Evolutionary conservation across 2,797 vertebrate species (phyloP), one percentile per base, ranked within the genome.

Genomic region (Halcyon smyrnensis): DNA sequence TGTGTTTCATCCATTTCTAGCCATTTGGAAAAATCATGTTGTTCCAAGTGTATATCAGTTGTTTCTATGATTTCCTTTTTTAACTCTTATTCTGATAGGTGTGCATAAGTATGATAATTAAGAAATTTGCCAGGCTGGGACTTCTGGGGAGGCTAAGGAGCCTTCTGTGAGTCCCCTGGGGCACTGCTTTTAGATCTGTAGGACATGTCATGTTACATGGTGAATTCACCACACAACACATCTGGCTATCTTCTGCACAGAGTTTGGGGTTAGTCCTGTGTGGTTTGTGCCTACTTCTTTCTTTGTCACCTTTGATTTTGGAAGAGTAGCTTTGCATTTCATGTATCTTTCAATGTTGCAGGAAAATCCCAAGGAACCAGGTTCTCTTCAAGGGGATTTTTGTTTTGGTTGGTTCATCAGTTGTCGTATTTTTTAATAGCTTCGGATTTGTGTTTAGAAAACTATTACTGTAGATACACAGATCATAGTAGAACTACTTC

Each of bases 211-310:
- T 11, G 14, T 21, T 69, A 27, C 3, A 1, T 8, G n/a, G 6
- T 63, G 27, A 14, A 1, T 20, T 59, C 2, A 0, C n/a, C 11
- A 6, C 46, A 11, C 37, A 56, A 8, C 27, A 7, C 46, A 56
- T 30, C 43, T 20, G 41, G 16, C n/a, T 25, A 18, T 36, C 46
- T 27, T 27, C 59, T 69, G 30, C 64, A 51, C 21, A 28, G 34
- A 53, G 28, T 59, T 62, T 65, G 37, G n/a, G 24, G 24, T 9
- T 41, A 76, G 18, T 74, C 36, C 71, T 78, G 11, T 62, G 28
- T 64, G 12, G 16, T 60, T 57, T 75, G 11, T 43, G 28, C 20
- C 32, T 77, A 13, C 27, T 7, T 82, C n/a, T 39, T 78, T 28
- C 16, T 37, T 62, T 63, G n/a, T 36, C 39, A 32, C n/a, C 45